These are phyloP conservation scores for Plutomurus gul DNA, from an alignment of 1,140 invertebrate species.

Conservation along the genomic window DNA sequence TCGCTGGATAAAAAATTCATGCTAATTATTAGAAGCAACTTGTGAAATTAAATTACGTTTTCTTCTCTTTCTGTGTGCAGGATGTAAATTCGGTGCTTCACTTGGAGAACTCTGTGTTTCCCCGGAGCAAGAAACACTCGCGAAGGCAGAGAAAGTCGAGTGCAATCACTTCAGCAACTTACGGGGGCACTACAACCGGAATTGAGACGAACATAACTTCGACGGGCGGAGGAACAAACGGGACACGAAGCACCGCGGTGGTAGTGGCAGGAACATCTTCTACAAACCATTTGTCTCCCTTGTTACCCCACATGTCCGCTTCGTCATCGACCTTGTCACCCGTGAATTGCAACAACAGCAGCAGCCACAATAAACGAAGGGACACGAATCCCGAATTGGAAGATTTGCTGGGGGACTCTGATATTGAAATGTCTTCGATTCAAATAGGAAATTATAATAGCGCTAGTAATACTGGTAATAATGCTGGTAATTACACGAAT, in stretches of 20 bases:
- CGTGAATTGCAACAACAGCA: neutral
- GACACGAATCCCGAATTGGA: constrained; percentile 25
- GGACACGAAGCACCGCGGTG: neutral
- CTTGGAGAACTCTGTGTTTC: constrained; percentile 88
- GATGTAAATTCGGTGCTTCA: constrained; percentile 85
- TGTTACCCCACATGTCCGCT: neutral
- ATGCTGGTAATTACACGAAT: neutral
- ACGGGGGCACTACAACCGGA: neutral
- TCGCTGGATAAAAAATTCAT: no score
- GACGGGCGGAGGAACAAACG: neutral
- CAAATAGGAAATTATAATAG: neutral
- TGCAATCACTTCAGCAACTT: constrained; percentile 15
- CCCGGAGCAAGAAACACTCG: constrained; percentile 64
- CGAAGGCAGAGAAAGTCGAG: constrained; percentile 43
- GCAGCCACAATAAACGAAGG: neutral
- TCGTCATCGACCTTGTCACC: neutral
- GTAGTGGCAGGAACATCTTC: neutral
- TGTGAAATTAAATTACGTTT: no score
- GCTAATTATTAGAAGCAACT: no score
- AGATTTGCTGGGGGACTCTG: constrained; percentile 14
- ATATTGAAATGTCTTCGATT: constrained; percentile 33
- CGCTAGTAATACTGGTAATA: neutral
- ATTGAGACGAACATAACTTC: neutral
- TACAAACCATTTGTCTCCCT: neutral
- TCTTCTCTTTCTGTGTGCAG: constrained; percentile 54